phyloP scores from a whole-genome alignment of 2,113 vertebrate species.

The Falcunculus frontatus region DNA sequence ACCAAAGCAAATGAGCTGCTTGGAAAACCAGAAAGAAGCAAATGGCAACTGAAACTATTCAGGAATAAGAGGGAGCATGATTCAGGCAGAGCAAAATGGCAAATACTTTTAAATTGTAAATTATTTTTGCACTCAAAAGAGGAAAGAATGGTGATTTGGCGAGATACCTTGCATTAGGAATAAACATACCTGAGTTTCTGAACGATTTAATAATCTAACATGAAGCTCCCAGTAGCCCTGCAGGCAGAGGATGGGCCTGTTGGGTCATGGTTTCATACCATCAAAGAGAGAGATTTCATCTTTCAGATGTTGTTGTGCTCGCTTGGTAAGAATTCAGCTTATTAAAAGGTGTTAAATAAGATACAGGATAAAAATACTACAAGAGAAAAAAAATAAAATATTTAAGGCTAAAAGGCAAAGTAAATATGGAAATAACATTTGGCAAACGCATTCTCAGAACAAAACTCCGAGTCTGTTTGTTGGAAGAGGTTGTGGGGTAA shows the following conservation, averaged over 20 bases:
- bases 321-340: constrained; percentile 53
- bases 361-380: constrained; percentile 47
- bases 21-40: neutral
- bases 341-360: constrained; percentile 58
- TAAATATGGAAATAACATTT: constrained; percentile 50
- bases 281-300: constrained; percentile 62
- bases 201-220: constrained; percentile 48
- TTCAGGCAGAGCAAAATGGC: neutral
- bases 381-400: neutral
- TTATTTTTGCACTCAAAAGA: constrained; percentile 13
- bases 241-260: constrained; percentile 58
- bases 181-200: constrained; percentile 42
- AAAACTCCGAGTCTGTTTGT: neutral
- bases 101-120: constrained; percentile 41
- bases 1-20: neutral
- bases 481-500: neutral
- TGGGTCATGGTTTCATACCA: constrained; percentile 59
- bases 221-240: constrained; percentile 41
- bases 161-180: neutral
- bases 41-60: neutral
- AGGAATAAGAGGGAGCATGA: neutral
- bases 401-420: constrained; percentile 12
- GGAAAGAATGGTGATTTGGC: constrained; percentile 9
- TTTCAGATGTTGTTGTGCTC: constrained; percentile 59
- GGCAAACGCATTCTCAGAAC: neutral